phyloP scores from a whole-genome alignment of 2,113 vertebrate species.

The Carettochelys insculpta region DNA sequence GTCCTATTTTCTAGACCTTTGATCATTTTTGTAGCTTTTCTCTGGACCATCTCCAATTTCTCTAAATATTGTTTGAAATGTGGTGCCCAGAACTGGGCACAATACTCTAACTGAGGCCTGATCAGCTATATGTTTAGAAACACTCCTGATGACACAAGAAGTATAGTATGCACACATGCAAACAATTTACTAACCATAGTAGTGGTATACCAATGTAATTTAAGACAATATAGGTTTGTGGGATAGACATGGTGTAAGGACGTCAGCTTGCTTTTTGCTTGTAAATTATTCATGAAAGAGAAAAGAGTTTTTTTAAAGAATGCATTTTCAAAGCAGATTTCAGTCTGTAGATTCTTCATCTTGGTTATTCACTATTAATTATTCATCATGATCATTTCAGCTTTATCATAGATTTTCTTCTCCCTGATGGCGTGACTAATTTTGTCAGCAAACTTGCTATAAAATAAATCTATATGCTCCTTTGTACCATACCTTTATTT shows the following conservation, averaged over 20 bases:
- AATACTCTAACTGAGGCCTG: no score
- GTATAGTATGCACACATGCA: no score
- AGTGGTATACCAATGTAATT: no score
- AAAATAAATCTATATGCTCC: conserved; percentile 57
- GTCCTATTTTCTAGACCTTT: no score
- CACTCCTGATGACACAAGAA: no score
- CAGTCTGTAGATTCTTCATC: conserved; percentile 37
- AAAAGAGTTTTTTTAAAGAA: conserved; percentile 26
- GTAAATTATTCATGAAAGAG: conserved; percentile 6
- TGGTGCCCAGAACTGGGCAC: no score
- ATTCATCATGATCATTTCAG: conserved; percentile 18
- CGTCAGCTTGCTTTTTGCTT: conserved; percentile 8
- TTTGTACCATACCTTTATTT: background rate
- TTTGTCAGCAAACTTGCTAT: conserved; percentile 53
- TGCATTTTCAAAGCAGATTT: conserved; percentile 36
- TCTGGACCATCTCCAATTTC: no score
- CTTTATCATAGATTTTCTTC: conserved; percentile 27
- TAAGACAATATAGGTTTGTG: no score
- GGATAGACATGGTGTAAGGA: background rate
- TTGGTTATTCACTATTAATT: conserved; percentile 40
- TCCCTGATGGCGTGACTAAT: conserved; percentile 43
- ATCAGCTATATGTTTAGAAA: no score
- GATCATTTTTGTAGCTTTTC: no score
- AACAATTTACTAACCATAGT: no score
- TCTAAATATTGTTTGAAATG: no score